Evolutionary conservation across 2,888 invertebrate species (phyloP).

Genomic region (Magallana nippona): DNA sequence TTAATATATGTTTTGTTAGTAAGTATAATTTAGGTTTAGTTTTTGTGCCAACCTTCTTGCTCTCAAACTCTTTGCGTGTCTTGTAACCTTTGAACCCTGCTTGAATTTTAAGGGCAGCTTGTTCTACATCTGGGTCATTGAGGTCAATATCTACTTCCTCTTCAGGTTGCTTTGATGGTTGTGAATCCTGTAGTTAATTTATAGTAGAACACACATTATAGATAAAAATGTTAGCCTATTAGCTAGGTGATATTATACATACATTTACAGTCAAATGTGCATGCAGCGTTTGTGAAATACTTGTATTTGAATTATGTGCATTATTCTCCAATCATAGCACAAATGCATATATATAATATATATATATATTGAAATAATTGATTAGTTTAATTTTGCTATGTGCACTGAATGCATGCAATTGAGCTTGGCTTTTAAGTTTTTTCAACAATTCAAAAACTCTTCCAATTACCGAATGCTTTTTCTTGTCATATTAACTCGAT

Average conservation of each 20-base stretch:
- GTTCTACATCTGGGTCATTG: slow-evolving; percentile 75
- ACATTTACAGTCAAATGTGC: too few relatives aligned
- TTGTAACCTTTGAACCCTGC: slow-evolving; percentile 74
- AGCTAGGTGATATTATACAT: not conserved
- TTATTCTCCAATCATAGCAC: too few relatives aligned
- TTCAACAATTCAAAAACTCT: too few relatives aligned
- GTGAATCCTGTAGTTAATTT: slow-evolving; percentile 2
- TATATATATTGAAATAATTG: too few relatives aligned
- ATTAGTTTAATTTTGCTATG: too few relatives aligned
- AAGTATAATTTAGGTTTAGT: not conserved
- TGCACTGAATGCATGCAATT: too few relatives aligned
- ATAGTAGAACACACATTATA: not conserved
- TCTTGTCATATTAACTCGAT: too few relatives aligned
- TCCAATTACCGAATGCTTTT: too few relatives aligned
- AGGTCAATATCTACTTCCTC: slow-evolving; percentile 77
- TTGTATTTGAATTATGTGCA: too few relatives aligned
- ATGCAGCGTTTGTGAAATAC: too few relatives aligned
- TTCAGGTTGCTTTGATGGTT: not conserved
- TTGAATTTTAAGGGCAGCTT: slow-evolving; percentile 78
- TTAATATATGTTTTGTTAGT: not conserved
- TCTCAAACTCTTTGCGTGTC: slow-evolving; percentile 64
- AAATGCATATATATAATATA: too few relatives aligned
- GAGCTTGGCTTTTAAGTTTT: too few relatives aligned
- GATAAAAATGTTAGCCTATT: not conserved
- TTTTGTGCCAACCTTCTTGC: slow-evolving; percentile 34